Conservation (phyloP, 1,140 invertebrate genomes). For the Phthorimaea operculella region DNA sequence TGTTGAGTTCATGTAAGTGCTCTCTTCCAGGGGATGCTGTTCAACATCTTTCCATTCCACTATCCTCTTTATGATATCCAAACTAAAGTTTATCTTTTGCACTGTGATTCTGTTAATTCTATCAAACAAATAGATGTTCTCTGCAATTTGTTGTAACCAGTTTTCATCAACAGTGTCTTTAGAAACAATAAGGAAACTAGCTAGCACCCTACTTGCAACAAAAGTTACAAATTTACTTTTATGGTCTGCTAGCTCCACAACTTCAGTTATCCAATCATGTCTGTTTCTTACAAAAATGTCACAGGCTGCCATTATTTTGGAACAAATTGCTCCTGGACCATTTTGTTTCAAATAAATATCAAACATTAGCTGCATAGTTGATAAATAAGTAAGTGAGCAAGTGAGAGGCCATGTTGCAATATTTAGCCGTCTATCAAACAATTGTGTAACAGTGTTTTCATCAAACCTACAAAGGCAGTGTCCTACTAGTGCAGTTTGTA, state of each 20-base stretch:
- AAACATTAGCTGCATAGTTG: conserved; percentile 83
- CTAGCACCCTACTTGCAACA: conserved; percentile 80
- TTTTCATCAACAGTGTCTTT: conserved; percentile 81
- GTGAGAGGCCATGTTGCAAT: conserved; percentile 79
- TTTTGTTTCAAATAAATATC: conserved; percentile 88
- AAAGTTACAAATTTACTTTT: conserved; percentile 84
- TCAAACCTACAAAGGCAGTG: conserved; percentile 84
- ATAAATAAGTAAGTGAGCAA: conserved; percentile 80
- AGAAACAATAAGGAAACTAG: conserved; percentile 84
- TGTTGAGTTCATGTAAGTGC: conserved; percentile 56
- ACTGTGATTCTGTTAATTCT: conserved; percentile 68
- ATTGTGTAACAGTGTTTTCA: conserved; percentile 74
- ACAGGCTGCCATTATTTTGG: conserved; percentile 80
- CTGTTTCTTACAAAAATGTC: conserved; percentile 83
- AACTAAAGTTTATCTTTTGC: conserved; percentile 81
- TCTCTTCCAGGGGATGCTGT: conserved; percentile 83
- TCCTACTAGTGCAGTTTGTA: conserved; percentile 74
- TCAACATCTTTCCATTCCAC: conserved; percentile 89
- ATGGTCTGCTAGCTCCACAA: conserved; percentile 81
- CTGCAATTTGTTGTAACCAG: conserved; percentile 81
- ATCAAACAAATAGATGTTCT: conserved; percentile 72
- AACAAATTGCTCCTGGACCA: conserved; percentile 81
- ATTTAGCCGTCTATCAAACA: conserved; percentile 74
- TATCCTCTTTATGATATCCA: conserved; percentile 86
- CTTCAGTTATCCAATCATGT: conserved; percentile 82